Conservation (phyloP, 1,140 invertebrate genomes). For the Camponotus pennsylvanicus region DNA sequence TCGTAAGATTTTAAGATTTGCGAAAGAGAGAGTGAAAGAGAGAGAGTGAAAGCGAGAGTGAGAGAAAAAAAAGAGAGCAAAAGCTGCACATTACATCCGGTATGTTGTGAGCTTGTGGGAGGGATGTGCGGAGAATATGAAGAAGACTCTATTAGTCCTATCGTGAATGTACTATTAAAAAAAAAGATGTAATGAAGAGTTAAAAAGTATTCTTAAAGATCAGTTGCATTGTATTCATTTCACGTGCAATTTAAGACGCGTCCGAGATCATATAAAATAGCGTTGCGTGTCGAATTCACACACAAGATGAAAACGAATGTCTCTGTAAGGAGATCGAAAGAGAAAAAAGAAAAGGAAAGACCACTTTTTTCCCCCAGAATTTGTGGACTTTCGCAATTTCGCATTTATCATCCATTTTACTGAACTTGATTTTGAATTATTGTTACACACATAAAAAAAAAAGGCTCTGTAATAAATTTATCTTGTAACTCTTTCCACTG, state of each 20-base stretch:
- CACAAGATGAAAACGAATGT: not conserved
- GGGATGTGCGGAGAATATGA: conserved; percentile 26
- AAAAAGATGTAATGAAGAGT: conserved; percentile 59
- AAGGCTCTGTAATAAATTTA: conserved; percentile 65
- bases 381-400: not conserved
- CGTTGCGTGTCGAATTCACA: conserved; percentile 10
- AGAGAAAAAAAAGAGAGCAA: conserved; percentile 18
- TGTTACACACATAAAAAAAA: not conserved
- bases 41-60: not conserved
- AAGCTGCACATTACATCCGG: conserved; percentile 46
- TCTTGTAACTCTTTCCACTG: conserved; percentile 66
- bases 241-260: conserved; percentile 49
- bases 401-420: conserved; percentile 25
- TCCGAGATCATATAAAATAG: conserved; percentile 28
- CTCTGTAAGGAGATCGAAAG: not conserved
- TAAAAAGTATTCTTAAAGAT: conserved; percentile 67
- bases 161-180: conserved; percentile 66
- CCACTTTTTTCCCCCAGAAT: too few species aligned
- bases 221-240: conserved; percentile 57
- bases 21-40: conserved; percentile 17
- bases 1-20: conserved; percentile 68
- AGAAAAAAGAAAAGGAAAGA: not conserved
- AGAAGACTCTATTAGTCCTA: conserved; percentile 55
- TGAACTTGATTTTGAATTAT: conserved; percentile 9
- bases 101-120: conserved; percentile 28